These are phyloP conservation scores for Argyrosomus regius DNA, from an alignment of 2,797 vertebrate genomes.

Conservation along the genomic window DNA sequence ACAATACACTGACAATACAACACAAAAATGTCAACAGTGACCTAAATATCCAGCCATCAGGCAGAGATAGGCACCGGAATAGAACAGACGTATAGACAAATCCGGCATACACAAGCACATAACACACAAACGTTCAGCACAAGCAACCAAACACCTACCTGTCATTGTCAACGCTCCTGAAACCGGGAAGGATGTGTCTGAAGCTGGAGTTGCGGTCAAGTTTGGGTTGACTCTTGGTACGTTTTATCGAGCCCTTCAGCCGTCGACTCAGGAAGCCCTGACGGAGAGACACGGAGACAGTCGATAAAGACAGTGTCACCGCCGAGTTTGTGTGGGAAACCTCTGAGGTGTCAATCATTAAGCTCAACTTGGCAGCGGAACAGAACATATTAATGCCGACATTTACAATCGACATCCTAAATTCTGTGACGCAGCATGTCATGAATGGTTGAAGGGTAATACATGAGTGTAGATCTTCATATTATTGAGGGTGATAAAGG, in stretches of 20 bases:
- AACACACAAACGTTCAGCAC: not conserved
- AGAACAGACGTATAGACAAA: constrained; percentile 27
- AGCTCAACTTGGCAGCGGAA: constrained; percentile 28
- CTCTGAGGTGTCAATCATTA: constrained; percentile 25
- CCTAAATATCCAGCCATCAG: constrained; percentile 69
- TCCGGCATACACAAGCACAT: constrained; percentile 17
- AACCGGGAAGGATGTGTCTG: constrained; percentile 96
- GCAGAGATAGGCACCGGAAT: constrained; percentile 30
- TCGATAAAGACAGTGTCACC: constrained; percentile 4
- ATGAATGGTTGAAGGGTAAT: constrained; percentile 22
- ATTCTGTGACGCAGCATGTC: constrained; percentile 13
- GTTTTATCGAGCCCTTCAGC: constrained; percentile 98
- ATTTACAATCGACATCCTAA: constrained; percentile 14
- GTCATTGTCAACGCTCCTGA: constrained; percentile 95
- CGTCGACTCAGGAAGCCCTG: constrained; percentile 97
- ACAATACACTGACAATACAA: constrained; percentile 51
- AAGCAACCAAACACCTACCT: constrained; percentile 84
- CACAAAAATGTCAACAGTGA: constrained; percentile 69
- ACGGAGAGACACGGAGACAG: constrained; percentile 45
- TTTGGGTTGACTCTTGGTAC: constrained; percentile 99
- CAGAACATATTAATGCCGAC: constrained; percentile 35
- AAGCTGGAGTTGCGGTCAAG: constrained; percentile 99
- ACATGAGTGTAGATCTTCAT: constrained; percentile 39
- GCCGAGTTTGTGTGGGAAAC: constrained; percentile 10
- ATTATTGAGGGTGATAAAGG: constrained; percentile 25